phyloP scores from a whole-genome alignment of 2,888 invertebrate species.

The Drosophila fulvimacula region DNA sequence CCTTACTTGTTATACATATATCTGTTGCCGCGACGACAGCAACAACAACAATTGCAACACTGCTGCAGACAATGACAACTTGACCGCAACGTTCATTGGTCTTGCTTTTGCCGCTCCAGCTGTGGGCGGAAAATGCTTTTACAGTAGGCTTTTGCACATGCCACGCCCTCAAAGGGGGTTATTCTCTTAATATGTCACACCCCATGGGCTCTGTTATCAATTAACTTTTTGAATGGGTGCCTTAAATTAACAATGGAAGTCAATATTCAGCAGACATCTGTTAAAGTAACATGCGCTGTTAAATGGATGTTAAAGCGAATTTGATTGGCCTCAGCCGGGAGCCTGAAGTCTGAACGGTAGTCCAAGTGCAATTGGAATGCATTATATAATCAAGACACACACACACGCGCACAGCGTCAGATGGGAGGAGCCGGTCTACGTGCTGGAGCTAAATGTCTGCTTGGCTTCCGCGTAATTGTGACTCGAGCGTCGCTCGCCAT shows the following conservation, averaged over 20 bases:
- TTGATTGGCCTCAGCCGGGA: not conserved
- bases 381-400: constrained; percentile 29
- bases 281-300: not conserved
- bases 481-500: constrained; percentile 30
- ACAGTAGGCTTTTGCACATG: too few relatives aligned
- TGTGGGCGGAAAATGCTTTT: too few relatives aligned
- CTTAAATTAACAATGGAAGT: not conserved
- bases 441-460: constrained; percentile 41
- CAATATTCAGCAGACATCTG: not conserved
- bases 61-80: constrained; percentile 61
- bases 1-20: not conserved
- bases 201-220: too few relatives aligned
- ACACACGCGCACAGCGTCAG: not conserved
- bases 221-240: not conserved
- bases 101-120: constrained; percentile 24
- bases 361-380: constrained; percentile 7
- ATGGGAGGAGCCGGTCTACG: constrained; percentile 17
- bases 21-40: constrained; percentile 57
- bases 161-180: too few relatives aligned
- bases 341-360: not conserved
- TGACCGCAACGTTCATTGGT: constrained; percentile 79
- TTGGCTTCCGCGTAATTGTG: constrained; percentile 48
- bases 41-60: constrained; percentile 30
- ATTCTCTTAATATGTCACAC: too few relatives aligned
- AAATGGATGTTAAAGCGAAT: not conserved